Conservation (phyloP, 2,113 vertebrate genomes). For the Acrocephalus arundinaceus region DNA sequence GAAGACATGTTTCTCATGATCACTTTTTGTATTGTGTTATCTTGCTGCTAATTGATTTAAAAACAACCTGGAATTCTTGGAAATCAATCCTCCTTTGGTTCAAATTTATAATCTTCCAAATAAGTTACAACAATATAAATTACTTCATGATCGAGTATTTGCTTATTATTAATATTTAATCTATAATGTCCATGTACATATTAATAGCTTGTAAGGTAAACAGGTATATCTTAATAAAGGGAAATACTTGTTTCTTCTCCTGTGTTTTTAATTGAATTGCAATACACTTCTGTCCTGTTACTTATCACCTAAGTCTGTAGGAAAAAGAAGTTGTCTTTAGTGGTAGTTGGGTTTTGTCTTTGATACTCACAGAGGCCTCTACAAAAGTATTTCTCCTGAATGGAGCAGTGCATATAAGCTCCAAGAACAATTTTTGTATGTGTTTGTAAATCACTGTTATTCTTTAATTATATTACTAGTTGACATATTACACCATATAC, state of each 20-base stretch:
- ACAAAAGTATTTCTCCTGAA: not conserved
- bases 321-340: not conserved
- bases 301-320: not conserved
- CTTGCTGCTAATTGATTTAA: slow-evolving; percentile 28
- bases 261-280: slow-evolving; percentile 81
- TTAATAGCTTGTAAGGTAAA: slow-evolving; percentile 59
- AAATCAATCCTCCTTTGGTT: not conserved
- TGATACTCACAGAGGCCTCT: not conserved
- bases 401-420: not conserved
- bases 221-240: slow-evolving; percentile 86
- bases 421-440: not conserved
- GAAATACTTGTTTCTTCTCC: slow-evolving; percentile 93
- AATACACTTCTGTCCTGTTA: slow-evolving; percentile 7
- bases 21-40: not conserved
- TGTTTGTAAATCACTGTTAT: not conserved
- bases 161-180: slow-evolving; percentile 50
- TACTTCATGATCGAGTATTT: slow-evolving; percentile 30
- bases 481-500: not conserved
- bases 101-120: not conserved
- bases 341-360: not conserved
- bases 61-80: slow-evolving; percentile 33
- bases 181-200: slow-evolving; percentile 37
- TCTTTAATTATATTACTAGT: not conserved
- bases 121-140: slow-evolving; percentile 4
- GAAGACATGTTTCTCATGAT: slow-evolving; percentile 2